Evolutionary conservation across 1,140 invertebrate genomes (phyloP).

Genomic region (Idris sp.): DNA sequence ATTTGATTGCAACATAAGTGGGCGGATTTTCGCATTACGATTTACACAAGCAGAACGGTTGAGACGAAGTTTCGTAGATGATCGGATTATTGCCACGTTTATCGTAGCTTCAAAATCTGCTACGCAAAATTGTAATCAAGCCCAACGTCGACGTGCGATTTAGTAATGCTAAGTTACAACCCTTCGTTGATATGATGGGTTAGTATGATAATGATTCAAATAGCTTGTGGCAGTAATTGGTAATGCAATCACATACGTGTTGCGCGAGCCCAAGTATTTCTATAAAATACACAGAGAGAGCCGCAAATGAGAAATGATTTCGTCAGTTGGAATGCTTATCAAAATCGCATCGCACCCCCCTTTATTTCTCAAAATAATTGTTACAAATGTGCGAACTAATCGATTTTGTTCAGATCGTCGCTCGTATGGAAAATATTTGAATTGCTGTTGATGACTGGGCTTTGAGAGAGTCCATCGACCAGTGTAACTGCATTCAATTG

Average conservation of each 20-base stretch:
- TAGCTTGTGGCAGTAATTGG: slow-evolving; percentile 73
- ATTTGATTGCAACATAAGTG: background rate
- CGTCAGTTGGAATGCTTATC: slow-evolving; percentile 44
- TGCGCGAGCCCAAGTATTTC: slow-evolving; percentile 41
- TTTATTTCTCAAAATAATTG: slow-evolving; percentile 35
- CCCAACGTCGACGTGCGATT: slow-evolving; percentile 60
- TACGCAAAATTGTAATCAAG: slow-evolving; percentile 72
- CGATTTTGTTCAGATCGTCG: slow-evolving; percentile 25
- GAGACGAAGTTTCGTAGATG: slow-evolving; percentile 48
- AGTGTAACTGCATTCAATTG: background rate
- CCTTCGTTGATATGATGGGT: slow-evolving; percentile 64
- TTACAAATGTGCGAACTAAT: slow-evolving; percentile 38
- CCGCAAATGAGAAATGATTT: slow-evolving; percentile 60
- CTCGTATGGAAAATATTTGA: slow-evolving; percentile 40
- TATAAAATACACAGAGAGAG: slow-evolving; percentile 29
- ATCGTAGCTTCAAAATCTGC: slow-evolving; percentile 72
- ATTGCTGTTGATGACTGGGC: slow-evolving; percentile 33
- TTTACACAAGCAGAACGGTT: slow-evolving; percentile 47
- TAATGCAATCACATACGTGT: slow-evolving; percentile 75
- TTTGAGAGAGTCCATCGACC: slow-evolving; percentile 21
- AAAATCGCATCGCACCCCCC: slow-evolving; percentile 35
- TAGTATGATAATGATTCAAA: slow-evolving; percentile 24
- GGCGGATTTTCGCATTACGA: background rate
- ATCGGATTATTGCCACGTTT: slow-evolving; percentile 69
- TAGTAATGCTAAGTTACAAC: slow-evolving; percentile 76